Base-by-base conservation (phyloP, 1,140 invertebrate genomes). In the Papilio glaucus region DNA sequence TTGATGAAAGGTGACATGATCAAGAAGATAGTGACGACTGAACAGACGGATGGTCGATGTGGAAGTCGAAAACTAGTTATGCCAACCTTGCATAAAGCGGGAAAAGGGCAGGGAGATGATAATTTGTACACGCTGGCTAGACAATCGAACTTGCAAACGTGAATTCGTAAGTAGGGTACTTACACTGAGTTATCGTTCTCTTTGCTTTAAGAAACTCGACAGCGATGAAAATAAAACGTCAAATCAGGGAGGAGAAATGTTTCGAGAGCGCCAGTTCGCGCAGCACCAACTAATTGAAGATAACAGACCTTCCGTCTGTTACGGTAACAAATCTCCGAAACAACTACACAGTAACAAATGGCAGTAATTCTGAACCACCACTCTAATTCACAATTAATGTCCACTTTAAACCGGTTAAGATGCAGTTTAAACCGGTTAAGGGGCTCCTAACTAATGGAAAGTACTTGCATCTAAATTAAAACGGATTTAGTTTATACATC, bases 311-410 rank as follows among this genome's bases (percentile, higher is more conserved):
- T 49, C 67, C 67, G 67, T 49, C 39, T 42, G 67, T 33, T 49
- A 57, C 72, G 63, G 63, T 49, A 74, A 77, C 75, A 74, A 77
- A 77, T 77, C 72, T 77, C 63, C 26, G 67, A 69, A 69, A 69
- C 70, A 74, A 77, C 75, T 74, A 71, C 72, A 33, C 72, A 42
- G 69, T 73, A 74, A 77, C 73, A 74, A 77, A 77, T 74, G 67
- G 49, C 73, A 15, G 71, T 74, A 73, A 74, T 73, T 67, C 78
- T 53, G 62, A 73, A 72, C 67, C 41, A 69, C 67, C 42, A 74
- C 75, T 63, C 73, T 71, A 73, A 74, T 69, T 69, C 67, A 72
- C 72, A 76, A 79, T 77, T 84, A 84, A 84, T 84, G 76, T 75
- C 77, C 72, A 77, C 77, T 73, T 72, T 76, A 83, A 76, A 76